These are phyloP conservation scores for Acleris emargana DNA, from an alignment of 2,888 invertebrate species.

Conservation along the genomic window DNA sequence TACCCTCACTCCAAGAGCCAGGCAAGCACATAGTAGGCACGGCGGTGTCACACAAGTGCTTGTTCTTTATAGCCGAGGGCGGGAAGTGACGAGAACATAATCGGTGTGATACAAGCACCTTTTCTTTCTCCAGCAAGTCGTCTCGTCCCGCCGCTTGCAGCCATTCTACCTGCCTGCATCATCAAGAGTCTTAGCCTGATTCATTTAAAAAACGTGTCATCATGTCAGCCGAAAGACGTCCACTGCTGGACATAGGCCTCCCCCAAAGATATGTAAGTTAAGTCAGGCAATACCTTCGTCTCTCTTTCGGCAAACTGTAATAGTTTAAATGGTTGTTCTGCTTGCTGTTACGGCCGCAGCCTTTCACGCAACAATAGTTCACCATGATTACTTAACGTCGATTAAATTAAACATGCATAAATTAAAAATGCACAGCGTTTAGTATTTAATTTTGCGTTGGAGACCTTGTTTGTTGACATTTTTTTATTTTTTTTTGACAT, in stretches of 20 bases:
- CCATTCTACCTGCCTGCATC: slow-evolving; percentile 63
- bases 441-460: not conserved
- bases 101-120: slow-evolving; percentile 50
- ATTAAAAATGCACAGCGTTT: not conserved
- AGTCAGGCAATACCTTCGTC: slow-evolving; percentile 53
- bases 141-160: slow-evolving; percentile 60
- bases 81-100: slow-evolving; percentile 73
- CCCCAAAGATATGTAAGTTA: too few species aligned
- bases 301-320: slow-evolving; percentile 69
- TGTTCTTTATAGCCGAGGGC: slow-evolving; percentile 59
- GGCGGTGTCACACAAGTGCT: slow-evolving; percentile 63
- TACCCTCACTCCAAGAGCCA: slow-evolving; percentile 54
- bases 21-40: slow-evolving; percentile 63
- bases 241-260: too few species aligned
- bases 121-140: slow-evolving; percentile 57
- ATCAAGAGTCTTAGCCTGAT: not conserved
- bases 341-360: slow-evolving; percentile 70
- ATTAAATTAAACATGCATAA: too few species aligned
- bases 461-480: not conserved
- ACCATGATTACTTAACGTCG: slow-evolving; percentile 55
- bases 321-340: slow-evolving; percentile 67
- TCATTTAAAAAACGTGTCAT: too few species aligned
- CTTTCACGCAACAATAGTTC: slow-evolving; percentile 72
- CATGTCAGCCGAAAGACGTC: too few species aligned
- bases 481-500: too few species aligned